Evolutionary conservation across 2,888 invertebrate genomes (phyloP).

Genomic region (Ectemnius cavifrons): DNA sequence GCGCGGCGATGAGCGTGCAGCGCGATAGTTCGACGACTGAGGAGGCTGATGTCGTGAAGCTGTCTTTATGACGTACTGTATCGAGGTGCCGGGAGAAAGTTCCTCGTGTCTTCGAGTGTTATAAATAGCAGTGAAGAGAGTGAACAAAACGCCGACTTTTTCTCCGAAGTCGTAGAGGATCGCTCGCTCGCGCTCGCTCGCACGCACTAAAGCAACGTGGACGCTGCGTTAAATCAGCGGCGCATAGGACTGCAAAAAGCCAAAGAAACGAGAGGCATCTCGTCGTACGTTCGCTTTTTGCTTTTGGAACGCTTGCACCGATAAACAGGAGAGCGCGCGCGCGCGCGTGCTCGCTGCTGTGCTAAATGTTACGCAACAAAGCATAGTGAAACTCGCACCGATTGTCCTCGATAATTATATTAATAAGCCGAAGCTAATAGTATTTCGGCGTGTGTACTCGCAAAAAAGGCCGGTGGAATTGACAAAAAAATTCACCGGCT

Average conservation of each 20-base stretch:
- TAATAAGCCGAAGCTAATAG: slow-evolving; percentile 17
- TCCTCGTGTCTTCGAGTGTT: slow-evolving; percentile 41
- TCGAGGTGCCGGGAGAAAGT: slow-evolving; percentile 28
- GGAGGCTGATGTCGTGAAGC: slow-evolving; percentile 20
- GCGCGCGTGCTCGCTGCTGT: background rate
- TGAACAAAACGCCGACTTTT: background rate
- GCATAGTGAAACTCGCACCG: slow-evolving; percentile 10
- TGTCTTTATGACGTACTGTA: slow-evolving; percentile 22
- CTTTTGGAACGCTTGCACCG: slow-evolving; percentile 5
- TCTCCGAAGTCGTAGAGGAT: background rate
- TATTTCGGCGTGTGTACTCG: background rate
- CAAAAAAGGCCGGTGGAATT: background rate
- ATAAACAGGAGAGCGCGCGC: slow-evolving; percentile 3
- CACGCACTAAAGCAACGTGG: background rate
- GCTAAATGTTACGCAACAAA: slow-evolving; percentile 24
- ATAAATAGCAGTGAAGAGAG: slow-evolving; percentile 33
- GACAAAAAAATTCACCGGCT: background rate
- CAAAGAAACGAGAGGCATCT: slow-evolving; percentile 10
- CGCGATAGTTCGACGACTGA: slow-evolving; percentile 14
- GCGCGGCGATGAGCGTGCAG: slow-evolving; percentile 4
- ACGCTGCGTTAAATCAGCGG: background rate
- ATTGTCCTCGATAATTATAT: slow-evolving; percentile 1
- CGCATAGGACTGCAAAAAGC: too few species aligned
- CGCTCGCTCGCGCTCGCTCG: slow-evolving; percentile 11
- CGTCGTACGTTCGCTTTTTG: slow-evolving; percentile 14